These are phyloP conservation scores for Cryptocheilus praepositus DNA, from an alignment of 2,888 invertebrate genomes.

Conservation along the genomic window DNA sequence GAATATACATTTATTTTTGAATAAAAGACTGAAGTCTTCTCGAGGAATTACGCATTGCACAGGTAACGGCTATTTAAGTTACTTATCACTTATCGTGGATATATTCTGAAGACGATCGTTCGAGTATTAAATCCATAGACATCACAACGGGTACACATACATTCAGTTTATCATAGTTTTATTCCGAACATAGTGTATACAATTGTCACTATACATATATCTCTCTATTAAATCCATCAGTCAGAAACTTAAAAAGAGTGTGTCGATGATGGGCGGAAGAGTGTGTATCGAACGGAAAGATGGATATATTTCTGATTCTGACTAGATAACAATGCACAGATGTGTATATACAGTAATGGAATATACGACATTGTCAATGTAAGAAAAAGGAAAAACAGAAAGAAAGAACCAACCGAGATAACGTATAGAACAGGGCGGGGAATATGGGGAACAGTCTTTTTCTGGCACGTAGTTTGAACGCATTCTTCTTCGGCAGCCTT, in stretches of 20 bases:
- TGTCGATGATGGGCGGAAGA: slow-evolving; percentile 44
- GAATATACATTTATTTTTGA: background rate
- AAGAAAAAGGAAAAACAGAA: slow-evolving; percentile 29
- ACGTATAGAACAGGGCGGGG: slow-evolving; percentile 13
- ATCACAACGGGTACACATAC: no score
- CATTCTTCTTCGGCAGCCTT: slow-evolving; percentile 18
- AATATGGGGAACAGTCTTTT: slow-evolving; percentile 47
- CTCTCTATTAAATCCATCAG: slow-evolving; percentile 46
- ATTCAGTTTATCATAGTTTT: slow-evolving; percentile 49
- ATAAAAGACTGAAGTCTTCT: no score
- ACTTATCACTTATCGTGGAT: no score
- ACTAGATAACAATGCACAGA: slow-evolving; percentile 49
- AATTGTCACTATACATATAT: slow-evolving; percentile 50
- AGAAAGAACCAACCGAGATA: slow-evolving; percentile 13
- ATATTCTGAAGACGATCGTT: no score
- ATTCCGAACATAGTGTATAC: slow-evolving; percentile 63
- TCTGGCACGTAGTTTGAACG: slow-evolving; percentile 41
- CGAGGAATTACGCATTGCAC: no score
- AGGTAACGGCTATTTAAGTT: no score
- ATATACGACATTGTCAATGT: slow-evolving; percentile 29
- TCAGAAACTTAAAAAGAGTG: slow-evolving; percentile 51
- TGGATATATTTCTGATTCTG: slow-evolving; percentile 36
- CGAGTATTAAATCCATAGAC: no score
- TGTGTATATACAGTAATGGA: slow-evolving; percentile 48
- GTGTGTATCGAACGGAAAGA: slow-evolving; percentile 42